These are phyloP conservation scores for Brachionus sp. DNA, from an alignment of 1,140 invertebrate genomes.

Conservation along the genomic window DNA sequence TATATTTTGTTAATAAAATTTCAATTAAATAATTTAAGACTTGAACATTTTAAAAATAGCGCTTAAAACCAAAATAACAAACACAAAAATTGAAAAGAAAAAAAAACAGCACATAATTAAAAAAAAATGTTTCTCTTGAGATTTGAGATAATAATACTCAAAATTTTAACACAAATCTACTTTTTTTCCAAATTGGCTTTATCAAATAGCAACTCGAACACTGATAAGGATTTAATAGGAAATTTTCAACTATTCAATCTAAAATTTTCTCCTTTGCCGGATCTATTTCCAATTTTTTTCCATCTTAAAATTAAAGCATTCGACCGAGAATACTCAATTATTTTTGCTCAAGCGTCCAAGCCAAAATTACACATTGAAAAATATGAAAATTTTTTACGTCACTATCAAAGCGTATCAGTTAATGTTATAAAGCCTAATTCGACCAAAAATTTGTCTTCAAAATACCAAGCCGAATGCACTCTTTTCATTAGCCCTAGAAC, in stretches of 20 bases:
- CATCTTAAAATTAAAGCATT: background rate
- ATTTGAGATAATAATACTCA: background rate
- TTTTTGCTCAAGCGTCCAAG: background rate
- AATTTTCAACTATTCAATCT: background rate
- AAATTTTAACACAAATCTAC: background rate
- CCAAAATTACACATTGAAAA: background rate
- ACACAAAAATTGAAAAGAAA: background rate
- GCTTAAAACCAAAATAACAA: background rate
- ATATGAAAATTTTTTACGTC: background rate
- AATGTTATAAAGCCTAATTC: background rate
- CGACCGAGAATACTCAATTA: background rate
- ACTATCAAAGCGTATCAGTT: background rate
- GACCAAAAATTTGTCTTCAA: background rate
- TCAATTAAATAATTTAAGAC: background rate
- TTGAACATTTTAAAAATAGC: background rate
- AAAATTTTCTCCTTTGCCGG: background rate
- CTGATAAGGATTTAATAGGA: background rate
- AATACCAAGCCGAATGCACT: conserved; percentile 6
- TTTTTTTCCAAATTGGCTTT: background rate
- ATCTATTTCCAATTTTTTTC: background rate
- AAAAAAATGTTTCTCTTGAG: background rate
- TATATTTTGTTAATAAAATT: background rate
- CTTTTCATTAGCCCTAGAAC: background rate
- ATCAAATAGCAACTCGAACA: background rate
- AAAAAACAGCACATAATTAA: background rate